These are phyloP conservation scores for Actinopyga echinites DNA, from an alignment of 53 echinoderm and acorn worm species.

Conservation along the genomic window DNA sequence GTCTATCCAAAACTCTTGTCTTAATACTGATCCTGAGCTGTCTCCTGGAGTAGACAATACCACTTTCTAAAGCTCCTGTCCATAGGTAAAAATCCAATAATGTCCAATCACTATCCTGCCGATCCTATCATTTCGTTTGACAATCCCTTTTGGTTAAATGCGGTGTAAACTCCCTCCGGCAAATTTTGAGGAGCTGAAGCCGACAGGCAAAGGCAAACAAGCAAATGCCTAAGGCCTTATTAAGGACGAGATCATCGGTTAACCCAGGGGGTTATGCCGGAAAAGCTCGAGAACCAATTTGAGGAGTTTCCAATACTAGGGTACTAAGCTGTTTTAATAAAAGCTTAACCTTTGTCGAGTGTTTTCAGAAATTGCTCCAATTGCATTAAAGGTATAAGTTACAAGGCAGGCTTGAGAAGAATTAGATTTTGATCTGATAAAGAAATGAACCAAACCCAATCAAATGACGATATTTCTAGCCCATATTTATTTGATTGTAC, in stretches of 20 bases:
- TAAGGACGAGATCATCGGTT: constrained; percentile 12
- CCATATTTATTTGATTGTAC: no score
- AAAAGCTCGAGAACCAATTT: constrained; percentile 9
- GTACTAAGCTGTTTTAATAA: constrained; percentile 3
- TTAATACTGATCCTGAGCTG: no score
- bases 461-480: no score
- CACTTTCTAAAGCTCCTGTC: no score
- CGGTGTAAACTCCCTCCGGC: constrained; percentile 19
- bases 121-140: constrained; percentile 27
- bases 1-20: no score
- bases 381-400: no score
- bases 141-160: constrained; percentile 30
- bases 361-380: no score
- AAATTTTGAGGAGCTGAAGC: constrained; percentile 24
- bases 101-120: constrained; percentile 8
- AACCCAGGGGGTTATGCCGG: constrained; percentile 6
- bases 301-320: background rate
- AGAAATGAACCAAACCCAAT: no score
- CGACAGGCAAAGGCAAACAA: constrained; percentile 34
- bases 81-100: constrained; percentile 20
- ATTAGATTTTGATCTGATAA: no score
- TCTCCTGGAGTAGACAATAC: no score
- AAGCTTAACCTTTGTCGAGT: background rate
- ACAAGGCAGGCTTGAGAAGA: no score
- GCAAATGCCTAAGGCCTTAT: constrained; percentile 26